A percentile compares a stretch with the other conserved stretches of the same genome.
phyloP scores from a whole-genome alignment of 2,888 invertebrate species.

The Calliopum simillimum region DNA sequence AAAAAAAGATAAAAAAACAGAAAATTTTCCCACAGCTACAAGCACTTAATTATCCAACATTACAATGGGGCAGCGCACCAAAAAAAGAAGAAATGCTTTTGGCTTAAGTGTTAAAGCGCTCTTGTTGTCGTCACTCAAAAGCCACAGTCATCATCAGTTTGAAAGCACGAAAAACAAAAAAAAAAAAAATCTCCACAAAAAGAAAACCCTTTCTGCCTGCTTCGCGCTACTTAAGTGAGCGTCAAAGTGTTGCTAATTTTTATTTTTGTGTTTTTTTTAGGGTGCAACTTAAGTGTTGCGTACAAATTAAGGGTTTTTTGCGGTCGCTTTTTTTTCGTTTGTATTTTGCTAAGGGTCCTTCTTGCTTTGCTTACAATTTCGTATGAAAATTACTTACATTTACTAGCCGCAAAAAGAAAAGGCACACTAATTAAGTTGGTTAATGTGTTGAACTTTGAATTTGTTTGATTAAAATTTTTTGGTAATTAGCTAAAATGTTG shows the following conservation, averaged over 20 bases:
- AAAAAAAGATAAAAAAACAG: too few relatives aligned
- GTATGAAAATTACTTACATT: too few relatives aligned
- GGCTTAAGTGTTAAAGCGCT: too few relatives aligned
- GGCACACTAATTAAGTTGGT: neutral
- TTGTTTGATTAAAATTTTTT: conserved; percentile 4
- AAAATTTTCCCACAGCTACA: too few relatives aligned
- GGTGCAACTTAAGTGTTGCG: neutral
- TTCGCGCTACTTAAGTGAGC: conserved; percentile 12
- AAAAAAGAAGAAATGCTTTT: too few relatives aligned
- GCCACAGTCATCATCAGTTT: too few relatives aligned
- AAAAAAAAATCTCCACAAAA: conserved; percentile 1
- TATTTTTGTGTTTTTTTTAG: neutral
- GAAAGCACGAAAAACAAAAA: neutral
- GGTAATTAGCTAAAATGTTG: neutral
- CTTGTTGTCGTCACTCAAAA: too few relatives aligned
- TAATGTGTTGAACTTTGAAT: neutral
- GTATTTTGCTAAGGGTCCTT: too few relatives aligned
- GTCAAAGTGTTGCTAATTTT: conserved; percentile 25
- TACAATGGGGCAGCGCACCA: too few relatives aligned
- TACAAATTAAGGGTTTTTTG: conserved; percentile 12
- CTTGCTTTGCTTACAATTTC: too few relatives aligned
- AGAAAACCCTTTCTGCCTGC: neutral
- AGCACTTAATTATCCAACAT: too few relatives aligned
- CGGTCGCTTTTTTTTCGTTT: neutral
- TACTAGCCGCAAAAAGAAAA: neutral